phyloP scores from a whole-genome alignment of 2,888 invertebrate genomes.

The Agonopterix arenella region DNA sequence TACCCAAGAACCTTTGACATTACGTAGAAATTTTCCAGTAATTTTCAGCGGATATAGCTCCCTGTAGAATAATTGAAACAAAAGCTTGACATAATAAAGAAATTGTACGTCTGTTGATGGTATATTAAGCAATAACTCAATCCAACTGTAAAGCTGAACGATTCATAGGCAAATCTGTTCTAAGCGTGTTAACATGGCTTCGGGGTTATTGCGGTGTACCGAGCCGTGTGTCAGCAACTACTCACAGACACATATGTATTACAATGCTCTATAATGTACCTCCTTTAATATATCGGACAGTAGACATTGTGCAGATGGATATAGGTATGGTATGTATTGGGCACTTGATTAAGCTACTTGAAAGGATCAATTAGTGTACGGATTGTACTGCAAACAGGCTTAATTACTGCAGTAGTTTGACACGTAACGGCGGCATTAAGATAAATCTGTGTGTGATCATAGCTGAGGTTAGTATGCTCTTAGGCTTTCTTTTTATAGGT shows the following conservation, averaged over 20 bases:
- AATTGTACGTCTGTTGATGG: constrained; percentile 22
- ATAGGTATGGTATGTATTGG: constrained; percentile 13
- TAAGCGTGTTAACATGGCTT: constrained; percentile 67
- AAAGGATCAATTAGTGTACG: constrained; percentile 33
- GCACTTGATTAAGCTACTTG: constrained; percentile 29
- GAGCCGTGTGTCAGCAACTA: constrained; percentile 34
- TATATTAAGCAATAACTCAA: constrained; percentile 49
- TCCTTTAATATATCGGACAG: constrained; percentile 15
- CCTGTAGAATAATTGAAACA: constrained; percentile 18
- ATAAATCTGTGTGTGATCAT: not conserved
- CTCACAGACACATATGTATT: constrained; percentile 13
- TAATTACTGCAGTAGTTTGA: not conserved
- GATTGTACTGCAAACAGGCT: constrained; percentile 22
- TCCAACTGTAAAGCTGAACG: constrained; percentile 53
- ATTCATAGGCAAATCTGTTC: constrained; percentile 68
- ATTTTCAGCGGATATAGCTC: constrained; percentile 21
- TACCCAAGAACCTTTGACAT: constrained; percentile 33
- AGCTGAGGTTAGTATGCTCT: constrained; percentile 25
- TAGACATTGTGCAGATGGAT: constrained; percentile 13
- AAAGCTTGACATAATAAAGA: constrained; percentile 4
- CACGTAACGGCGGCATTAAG: not conserved
- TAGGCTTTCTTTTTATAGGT: constrained; percentile 22
- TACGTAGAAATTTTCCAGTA: constrained; percentile 26
- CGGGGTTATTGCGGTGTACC: constrained; percentile 59
- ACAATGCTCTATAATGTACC: constrained; percentile 11